Base-by-base conservation (phyloP, 2,797 vertebrate genomes). In the Gymnoscopelus microlampas region DNA sequence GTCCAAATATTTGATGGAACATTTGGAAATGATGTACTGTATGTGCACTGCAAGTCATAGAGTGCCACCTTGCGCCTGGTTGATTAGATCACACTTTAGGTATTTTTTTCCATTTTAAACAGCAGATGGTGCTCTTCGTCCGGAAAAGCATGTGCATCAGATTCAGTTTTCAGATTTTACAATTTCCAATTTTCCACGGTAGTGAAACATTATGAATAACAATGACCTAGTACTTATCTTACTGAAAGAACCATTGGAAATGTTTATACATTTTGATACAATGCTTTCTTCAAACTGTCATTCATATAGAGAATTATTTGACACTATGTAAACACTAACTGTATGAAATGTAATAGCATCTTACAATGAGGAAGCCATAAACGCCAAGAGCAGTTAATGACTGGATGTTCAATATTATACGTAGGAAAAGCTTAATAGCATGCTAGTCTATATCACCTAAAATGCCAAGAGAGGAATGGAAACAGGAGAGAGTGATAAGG, bases 381-480 rank as follows among this genome's bases (percentile, higher is more conserved):
- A 69, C 53, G 51, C 63, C 62, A 77, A 77, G 66, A 72, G 75
- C 63, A 53, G 62, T 80, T 68, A 71, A 66, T 63, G 73, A 70
- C 65, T 76, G 71, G 84, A 75, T 68, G 75, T 68, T 76, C 39
- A 26, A 55, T 26, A 72, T 61, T 70, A 48, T 35, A 35, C 32
- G 0, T 48, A 82, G 80, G 77, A 80, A 81, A 61, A 85, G 80
- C 86, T 86, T 83, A 74, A 76, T 75, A 72, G 77, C 84, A 89
- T 67, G 88, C 89, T 89, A 91, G 70, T 70, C 77, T 71, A 48
- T 70, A 82, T 79, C 77, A 77, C 61, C 64, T 74, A 84, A 10
- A 81, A 90, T 86, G 65, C 83, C 84, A 81, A 59, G 32, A 75
- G 69, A 79, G 81, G 79, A 85, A 82, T 83, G 81, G 91, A 87